Evolutionary conservation across 1,140 invertebrate genomes (phyloP).

Genomic region (Drosophila pallidifrons): DNA sequence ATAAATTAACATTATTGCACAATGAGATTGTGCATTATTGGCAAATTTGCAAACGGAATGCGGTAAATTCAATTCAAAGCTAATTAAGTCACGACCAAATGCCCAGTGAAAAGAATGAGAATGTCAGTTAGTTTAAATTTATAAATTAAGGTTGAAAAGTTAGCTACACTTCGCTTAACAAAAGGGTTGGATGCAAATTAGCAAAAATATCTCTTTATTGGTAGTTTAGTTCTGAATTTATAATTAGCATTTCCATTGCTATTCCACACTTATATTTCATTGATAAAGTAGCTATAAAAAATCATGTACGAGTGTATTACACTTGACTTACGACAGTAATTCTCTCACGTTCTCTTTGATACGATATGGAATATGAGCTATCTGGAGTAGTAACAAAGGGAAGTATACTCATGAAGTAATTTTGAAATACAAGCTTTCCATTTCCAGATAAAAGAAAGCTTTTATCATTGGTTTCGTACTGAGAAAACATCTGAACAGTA

Average conservation of each 20-base stretch:
- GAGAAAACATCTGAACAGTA: no score
- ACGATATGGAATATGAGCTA: background rate
- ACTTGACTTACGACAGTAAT: background rate
- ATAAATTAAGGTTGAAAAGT: background rate
- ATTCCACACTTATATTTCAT: background rate
- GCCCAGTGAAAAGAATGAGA: background rate
- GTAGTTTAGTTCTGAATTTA: background rate
- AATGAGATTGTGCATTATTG: constrained; percentile 11
- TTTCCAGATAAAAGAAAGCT: background rate
- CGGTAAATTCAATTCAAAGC: constrained; percentile 7
- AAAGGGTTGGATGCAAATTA: no score
- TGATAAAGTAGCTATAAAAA: background rate
- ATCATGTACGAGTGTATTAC: background rate
- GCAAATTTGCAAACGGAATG: constrained; percentile 3
- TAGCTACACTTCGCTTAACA: background rate
- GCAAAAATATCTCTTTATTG: no score
- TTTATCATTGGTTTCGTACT: no score
- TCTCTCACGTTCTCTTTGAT: constrained; percentile 14
- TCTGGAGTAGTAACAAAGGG: background rate
- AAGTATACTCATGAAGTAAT: background rate
- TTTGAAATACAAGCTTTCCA: background rate
- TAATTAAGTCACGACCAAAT: constrained; percentile 8
- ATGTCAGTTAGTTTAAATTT: background rate
- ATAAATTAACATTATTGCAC: constrained; percentile 7
- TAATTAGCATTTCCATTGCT: background rate